Evolutionary conservation across 2,888 invertebrate species (phyloP), one percentile per base, ranked within the genome.

Genomic region (Callyntrura guangdongensis): DNA sequence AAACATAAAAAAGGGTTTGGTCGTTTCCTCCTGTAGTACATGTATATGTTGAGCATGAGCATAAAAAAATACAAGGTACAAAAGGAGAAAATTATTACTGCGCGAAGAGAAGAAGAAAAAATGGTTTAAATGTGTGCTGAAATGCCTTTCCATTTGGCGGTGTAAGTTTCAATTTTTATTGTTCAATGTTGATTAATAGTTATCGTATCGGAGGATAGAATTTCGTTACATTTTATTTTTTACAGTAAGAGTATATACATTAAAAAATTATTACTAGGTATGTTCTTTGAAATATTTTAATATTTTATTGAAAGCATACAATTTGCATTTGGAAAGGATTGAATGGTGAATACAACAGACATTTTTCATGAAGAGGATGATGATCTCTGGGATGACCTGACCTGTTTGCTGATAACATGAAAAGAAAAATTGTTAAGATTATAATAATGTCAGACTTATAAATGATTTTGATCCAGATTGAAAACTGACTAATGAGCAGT

Each of bases 141-240:
- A n/a, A 67, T 61, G 61, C 22, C 11, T 25, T 61, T 22, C 12
- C 14, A 69, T 69, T 36, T 69, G 67, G 67, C 67, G 67, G 67
- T 69, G 36, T 47, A 47, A 45, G 72, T 45, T 72, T 72, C 72
- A 72, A 72, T 2, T 72, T 72, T 72, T 72, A 72, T 72, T 72
- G 72, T n/a, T n/a, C n/a, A n/a, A 72, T 72, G 45, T 72, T 45
- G 72, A 72, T 72, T 72, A 45, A 45, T 45, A 69, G 45, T 72
- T 9, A 72, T 47, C 47, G 45, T 45, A 72, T 72, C 72, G 20
- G 2, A n/a, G n/a, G n/a, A n/a, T n/a, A n/a, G n/a, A n/a, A 47
- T 72, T 72, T 0, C 72, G 20, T 67, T 67, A 67, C 6, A 67
- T 36, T 27, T n/a, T 67, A 67, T 27, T 3, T 67, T 14, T n/a